Evolutionary conservation across 2,113 vertebrate genomes (phyloP).

Genomic region (Triplophysa siluroides): DNA sequence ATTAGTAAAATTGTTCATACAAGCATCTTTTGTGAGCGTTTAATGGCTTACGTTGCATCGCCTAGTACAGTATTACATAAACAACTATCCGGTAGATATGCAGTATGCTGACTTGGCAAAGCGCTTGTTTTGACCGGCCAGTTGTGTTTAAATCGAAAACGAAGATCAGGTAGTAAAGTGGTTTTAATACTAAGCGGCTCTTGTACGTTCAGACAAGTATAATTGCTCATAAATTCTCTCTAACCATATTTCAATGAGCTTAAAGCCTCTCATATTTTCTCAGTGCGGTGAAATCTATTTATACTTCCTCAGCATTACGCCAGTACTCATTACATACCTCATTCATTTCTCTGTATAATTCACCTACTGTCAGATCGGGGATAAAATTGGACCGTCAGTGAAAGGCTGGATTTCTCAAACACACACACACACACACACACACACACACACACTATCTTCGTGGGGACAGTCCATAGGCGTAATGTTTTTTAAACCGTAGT

Average conservation of each 20-base stretch:
- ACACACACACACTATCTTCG: not conserved
- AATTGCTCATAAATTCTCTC: constrained; percentile 38
- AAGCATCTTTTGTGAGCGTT: no score
- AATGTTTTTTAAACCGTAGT: no score
- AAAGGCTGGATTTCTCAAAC: constrained; percentile 5
- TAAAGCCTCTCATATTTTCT: constrained; percentile 37
- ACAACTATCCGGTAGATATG: not conserved
- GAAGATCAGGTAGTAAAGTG: not conserved
- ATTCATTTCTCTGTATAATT: constrained; percentile 68
- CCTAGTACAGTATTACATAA: not conserved
- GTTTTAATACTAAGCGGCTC: constrained; percentile 10
- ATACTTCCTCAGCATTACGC: constrained; percentile 58
- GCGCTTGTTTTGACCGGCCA: not conserved
- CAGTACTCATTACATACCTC: constrained; percentile 70
- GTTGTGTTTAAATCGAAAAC: constrained; percentile 13
- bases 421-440: constrained; percentile 5
- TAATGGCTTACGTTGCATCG: no score
- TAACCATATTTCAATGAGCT: constrained; percentile 20
- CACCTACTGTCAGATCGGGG: constrained; percentile 71
- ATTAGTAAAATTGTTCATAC: no score
- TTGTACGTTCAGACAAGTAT: constrained; percentile 28
- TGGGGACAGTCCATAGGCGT: no score
- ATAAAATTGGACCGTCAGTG: constrained; percentile 62
- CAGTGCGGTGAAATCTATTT: constrained; percentile 41
- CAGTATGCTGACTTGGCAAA: not conserved